These are phyloP conservation scores for Emmelina monodactyla DNA, from an alignment of 2,888 invertebrate genomes.

Conservation along the genomic window DNA sequence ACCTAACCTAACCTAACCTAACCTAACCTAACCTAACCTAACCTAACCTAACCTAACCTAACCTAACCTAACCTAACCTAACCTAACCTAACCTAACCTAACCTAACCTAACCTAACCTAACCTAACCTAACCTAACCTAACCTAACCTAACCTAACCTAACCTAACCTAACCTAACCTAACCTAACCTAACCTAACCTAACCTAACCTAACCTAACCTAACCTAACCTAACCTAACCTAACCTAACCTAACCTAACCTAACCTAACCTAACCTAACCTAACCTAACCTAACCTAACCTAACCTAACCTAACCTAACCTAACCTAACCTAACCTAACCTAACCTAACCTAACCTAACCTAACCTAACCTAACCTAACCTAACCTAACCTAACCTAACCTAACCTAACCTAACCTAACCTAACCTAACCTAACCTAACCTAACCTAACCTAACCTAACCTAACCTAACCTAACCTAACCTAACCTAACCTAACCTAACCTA, in stretches of 20 bases:
- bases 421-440: constrained; percentile 16
- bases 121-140: constrained; percentile 17
- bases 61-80: constrained; percentile 16
- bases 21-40: constrained; percentile 16
- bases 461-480: constrained; percentile 14
- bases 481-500: constrained; percentile 14
- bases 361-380: constrained; percentile 16
- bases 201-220: constrained; percentile 17
- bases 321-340: constrained; percentile 17
- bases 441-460: constrained; percentile 14
- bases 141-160: constrained; percentile 17
- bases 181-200: constrained; percentile 18
- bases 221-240: constrained; percentile 15
- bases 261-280: constrained; percentile 18
- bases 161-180: constrained; percentile 17
- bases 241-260: constrained; percentile 15
- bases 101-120: constrained; percentile 17
- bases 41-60: constrained; percentile 16
- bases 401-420: constrained; percentile 17
- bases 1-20: constrained; percentile 14
- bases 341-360: constrained; percentile 17
- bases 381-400: constrained; percentile 16
- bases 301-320: constrained; percentile 17
- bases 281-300: constrained; percentile 16
- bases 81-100: constrained; percentile 16